Evolutionary conservation across 2,888 invertebrate genomes (phyloP).

Genomic region (Ectobius pallidus): DNA sequence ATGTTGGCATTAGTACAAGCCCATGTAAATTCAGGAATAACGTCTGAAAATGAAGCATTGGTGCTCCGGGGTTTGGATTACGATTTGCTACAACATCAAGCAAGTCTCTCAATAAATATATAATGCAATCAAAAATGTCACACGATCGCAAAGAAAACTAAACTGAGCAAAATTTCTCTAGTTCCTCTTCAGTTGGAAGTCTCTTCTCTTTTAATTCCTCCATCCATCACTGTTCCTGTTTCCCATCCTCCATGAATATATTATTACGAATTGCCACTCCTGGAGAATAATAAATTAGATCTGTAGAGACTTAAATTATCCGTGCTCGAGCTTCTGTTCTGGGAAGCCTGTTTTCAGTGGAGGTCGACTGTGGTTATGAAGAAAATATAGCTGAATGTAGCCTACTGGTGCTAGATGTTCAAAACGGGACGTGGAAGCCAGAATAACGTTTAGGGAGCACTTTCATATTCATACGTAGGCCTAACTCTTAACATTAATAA

Average conservation of each 20-base stretch:
- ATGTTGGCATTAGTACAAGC: no score
- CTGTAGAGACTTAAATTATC: constrained; percentile 24
- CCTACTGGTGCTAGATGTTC: no score
- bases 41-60: no score
- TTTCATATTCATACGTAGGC: no score
- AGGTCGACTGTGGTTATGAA: not conserved
- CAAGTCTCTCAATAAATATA: constrained; percentile 6
- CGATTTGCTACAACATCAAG: not conserved
- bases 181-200: not conserved
- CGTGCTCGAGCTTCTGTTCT: not conserved
- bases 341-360: not conserved
- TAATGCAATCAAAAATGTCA: constrained; percentile 18
- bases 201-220: constrained; percentile 12
- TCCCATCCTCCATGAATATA: constrained; percentile 19
- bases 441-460: no score
- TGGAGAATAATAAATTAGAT: constrained; percentile 14
- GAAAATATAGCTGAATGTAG: no score
- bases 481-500: no score
- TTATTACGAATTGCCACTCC: constrained; percentile 15
- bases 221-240: not conserved
- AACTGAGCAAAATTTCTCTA: not conserved
- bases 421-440: no score
- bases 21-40: no score
- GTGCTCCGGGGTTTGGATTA: no score
- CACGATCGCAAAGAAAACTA: constrained; percentile 1